Base-by-base conservation (phyloP, 2,113 vertebrate genomes). In the Nothobranchius kuhntae region DNA sequence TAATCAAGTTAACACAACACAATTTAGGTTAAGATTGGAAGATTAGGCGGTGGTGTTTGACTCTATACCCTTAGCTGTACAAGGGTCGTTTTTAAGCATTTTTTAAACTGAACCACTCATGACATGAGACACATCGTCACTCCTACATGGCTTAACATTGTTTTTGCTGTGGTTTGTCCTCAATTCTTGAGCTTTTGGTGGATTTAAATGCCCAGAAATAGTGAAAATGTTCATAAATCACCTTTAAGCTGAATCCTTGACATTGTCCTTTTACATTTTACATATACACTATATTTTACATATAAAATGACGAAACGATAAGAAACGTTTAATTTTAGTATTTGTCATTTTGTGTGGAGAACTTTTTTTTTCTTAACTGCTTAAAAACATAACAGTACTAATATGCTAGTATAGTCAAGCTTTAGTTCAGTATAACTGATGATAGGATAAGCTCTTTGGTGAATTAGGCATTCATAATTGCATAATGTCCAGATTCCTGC, bases 401-500 rank as follows among this genome's bases (percentile, higher is more conserved):
- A 67, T 52, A 61, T 53, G 35, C 63, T 30, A 24, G 66, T 52
- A 7, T 64, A 40, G 9, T 9, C 4, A 21, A 11, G 9, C 14
- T 10, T 50, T 35, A 15, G 7, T 50, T 14, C 3, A 17, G n/a
- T 40, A n/a, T 59, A 13, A 42, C 54, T 52, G 42, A 35, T 42
- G 35, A 47, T 56, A 12, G 15, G 58, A 64, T 21, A 36, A 47
- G 70, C 51, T 53, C 9, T 1, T 13, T 0, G 24, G 9, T 51
- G 17, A 67, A 38, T 3, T 6, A 24, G 53, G 24, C 14, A 59
- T 54, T 42, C 2, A 59, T 2, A 68, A 21, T 59, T 59, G 36
- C 21, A 51, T 42, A 68, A 55, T 63, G 7, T 71, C 21, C 17
- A 15, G 50, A 44, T 61, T 68, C 21, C 24, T 42, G 44, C 4